These are phyloP conservation scores for Chaetodon trifascialis DNA, from an alignment of 2,113 vertebrate genomes.

Conservation along the genomic window DNA sequence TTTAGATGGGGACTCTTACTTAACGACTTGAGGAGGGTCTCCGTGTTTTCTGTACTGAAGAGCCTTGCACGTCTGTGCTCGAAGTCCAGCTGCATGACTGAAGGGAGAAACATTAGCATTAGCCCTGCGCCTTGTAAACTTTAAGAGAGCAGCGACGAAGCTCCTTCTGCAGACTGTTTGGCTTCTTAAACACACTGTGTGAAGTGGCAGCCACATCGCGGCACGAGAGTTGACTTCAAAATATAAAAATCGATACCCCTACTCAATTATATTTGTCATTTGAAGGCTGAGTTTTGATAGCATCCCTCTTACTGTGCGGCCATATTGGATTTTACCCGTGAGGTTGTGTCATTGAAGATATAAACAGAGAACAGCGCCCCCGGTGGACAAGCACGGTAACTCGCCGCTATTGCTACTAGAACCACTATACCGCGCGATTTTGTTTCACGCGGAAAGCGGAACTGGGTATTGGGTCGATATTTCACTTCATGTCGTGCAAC, in stretches of 20 bases:
- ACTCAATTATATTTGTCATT: not conserved
- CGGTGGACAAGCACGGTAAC: not conserved
- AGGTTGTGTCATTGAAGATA: conserved; percentile 12
- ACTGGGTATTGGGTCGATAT: not conserved
- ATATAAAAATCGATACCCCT: not conserved
- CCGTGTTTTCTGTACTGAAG: conserved; percentile 81
- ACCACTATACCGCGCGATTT: too few relatives aligned
- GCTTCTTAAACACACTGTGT: not conserved
- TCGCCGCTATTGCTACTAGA: not conserved
- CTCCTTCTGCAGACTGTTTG: conserved; percentile 29
- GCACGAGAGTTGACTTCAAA: accelerated
- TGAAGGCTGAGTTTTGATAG: not conserved
- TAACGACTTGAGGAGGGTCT: conserved; percentile 78
- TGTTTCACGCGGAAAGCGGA: conserved; percentile 6
- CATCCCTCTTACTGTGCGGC: conserved; percentile 10
- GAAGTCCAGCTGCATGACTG: conserved; percentile 57
- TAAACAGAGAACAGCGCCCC: conserved; percentile 50
- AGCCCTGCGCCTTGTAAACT: not conserved
- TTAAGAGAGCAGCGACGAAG: not conserved
- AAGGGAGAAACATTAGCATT: conserved; percentile 33
- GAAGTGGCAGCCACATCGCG: conserved; percentile 51
- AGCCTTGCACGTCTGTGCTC: conserved; percentile 46
- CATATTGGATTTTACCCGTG: conserved; percentile 67
- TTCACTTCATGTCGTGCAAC: not conserved
- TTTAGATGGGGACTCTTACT: conserved; percentile 72